Conservation (phyloP, 2,113 vertebrate genomes). For the Salvelinus fontinalis region DNA sequence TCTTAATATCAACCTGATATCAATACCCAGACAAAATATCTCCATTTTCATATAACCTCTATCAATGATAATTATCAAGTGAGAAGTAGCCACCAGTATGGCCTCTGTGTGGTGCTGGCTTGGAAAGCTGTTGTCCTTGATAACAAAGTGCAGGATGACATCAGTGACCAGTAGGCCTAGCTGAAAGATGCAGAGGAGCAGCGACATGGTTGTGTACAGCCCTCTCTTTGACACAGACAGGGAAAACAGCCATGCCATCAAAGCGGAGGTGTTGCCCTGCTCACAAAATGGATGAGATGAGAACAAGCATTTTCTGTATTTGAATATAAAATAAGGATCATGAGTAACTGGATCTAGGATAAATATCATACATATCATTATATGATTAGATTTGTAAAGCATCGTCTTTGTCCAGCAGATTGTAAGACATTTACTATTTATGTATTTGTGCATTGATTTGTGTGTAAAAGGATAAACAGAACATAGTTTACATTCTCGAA, state of each 20-base stretch:
- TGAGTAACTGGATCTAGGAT: background rate
- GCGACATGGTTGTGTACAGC: background rate
- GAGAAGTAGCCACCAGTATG: background rate
- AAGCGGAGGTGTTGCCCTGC: background rate
- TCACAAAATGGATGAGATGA: background rate
- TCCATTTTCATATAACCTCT: background rate
- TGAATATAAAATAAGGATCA: background rate
- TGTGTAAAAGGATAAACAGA: background rate
- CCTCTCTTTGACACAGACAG: background rate
- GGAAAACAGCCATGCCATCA: background rate
- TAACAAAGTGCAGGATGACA: slow-evolving; percentile 1
- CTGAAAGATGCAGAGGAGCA: slow-evolving; percentile 6
- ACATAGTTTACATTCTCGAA: background rate
- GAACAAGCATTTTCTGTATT: background rate
- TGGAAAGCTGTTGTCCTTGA: background rate
- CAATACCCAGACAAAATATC: background rate
- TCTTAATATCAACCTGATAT: background rate
- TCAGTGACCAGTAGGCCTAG: background rate
- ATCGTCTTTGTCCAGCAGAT: background rate
- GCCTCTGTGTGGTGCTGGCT: slow-evolving; percentile 4
- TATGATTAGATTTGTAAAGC: background rate
- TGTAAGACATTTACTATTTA: background rate
- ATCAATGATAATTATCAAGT: background rate
- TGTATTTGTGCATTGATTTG: background rate
- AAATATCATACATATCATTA: background rate